These are phyloP conservation scores for Capromys pilorides DNA, from an alignment of 2,797 vertebrate genomes.

Conservation along the genomic window DNA sequence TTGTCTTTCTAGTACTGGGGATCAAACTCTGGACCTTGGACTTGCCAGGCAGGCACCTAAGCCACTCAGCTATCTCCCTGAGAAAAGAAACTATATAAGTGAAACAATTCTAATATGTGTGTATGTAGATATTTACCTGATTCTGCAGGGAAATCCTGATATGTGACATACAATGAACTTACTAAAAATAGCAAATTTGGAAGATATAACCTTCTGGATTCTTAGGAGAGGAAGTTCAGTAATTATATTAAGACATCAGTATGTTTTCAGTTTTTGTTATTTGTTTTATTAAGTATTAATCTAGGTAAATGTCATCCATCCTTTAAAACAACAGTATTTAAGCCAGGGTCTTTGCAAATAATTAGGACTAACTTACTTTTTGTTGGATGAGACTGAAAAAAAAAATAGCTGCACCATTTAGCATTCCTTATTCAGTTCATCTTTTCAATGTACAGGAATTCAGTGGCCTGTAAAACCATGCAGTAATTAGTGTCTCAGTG, in stretches of 20 bases:
- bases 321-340: constrained; percentile 53
- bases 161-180: not conserved
- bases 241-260: not conserved
- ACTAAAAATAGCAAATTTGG: constrained; percentile 49
- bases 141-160: constrained; percentile 21
- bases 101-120: not conserved
- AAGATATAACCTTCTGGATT: not conserved
- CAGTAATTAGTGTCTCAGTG: constrained; percentile 57
- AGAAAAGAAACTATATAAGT: not conserved
- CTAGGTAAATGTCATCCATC: constrained; percentile 51
- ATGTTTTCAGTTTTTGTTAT: constrained; percentile 48
- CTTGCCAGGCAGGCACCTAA: no score
- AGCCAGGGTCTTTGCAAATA: constrained; percentile 36
- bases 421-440: constrained; percentile 27
- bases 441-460: constrained; percentile 60
- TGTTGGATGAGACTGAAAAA: constrained; percentile 41
- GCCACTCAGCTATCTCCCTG: no score
- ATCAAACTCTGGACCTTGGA: no score
- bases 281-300: constrained; percentile 56
- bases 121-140: constrained; percentile 34
- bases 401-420: constrained; percentile 47
- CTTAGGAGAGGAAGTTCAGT: not conserved
- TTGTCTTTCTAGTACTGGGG: no score
- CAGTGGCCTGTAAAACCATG: constrained; percentile 62
- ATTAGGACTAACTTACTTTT: constrained; percentile 65